Conservation (phyloP, 2,113 vertebrate species). For the Tachuris rubrigastra region DNA sequence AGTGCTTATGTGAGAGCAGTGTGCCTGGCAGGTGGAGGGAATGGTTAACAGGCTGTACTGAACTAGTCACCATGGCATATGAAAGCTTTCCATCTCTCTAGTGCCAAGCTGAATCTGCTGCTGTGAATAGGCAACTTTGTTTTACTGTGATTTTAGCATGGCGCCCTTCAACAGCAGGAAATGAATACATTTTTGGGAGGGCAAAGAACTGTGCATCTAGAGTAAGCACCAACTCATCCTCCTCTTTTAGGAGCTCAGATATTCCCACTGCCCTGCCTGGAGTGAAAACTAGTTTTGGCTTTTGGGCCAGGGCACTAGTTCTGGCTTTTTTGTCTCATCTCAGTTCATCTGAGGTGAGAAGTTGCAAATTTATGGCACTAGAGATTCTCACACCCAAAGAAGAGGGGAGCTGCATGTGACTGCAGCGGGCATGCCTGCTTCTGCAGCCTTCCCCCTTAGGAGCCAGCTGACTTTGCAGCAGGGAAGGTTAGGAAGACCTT, state of each 20-base stretch:
- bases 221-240: background rate
- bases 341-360: background rate
- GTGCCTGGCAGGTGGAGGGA: background rate
- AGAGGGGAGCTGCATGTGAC: conserved; percentile 6
- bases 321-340: background rate
- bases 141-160: background rate
- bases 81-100: background rate
- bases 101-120: background rate
- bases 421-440: background rate
- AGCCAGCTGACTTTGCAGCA: conserved; percentile 55
- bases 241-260: background rate
- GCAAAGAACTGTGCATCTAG: background rate
- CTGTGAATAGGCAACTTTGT: background rate
- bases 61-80: background rate
- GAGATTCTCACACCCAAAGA: background rate
- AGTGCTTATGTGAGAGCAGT: background rate
- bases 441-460: conserved; percentile 32
- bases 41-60: background rate
- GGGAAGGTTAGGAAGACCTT: conserved; percentile 46
- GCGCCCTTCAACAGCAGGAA: background rate
- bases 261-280: background rate
- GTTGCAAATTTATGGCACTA: background rate
- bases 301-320: background rate
- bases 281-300: background rate
- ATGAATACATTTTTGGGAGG: background rate